Evolutionary conservation across 1,140 invertebrate species (phyloP).

Genomic region (Adoxophyes honmai): DNA sequence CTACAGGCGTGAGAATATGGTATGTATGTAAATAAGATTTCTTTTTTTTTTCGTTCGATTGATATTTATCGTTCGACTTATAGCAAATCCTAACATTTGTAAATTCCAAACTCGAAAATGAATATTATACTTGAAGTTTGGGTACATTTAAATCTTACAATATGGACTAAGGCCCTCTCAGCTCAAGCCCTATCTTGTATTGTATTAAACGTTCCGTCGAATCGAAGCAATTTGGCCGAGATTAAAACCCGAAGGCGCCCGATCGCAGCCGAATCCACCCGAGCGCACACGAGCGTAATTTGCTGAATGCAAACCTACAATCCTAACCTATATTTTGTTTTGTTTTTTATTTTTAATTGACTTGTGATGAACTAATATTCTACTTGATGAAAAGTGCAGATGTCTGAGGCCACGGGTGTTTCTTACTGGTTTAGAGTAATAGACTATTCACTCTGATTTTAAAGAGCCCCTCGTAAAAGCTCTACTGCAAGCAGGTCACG

Average conservation of each 20-base stretch:
- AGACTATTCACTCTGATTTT: too few species aligned
- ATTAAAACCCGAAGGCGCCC: not conserved
- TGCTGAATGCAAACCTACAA: not conserved
- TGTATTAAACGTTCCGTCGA: slow-evolving; percentile 10
- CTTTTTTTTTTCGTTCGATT: too few species aligned
- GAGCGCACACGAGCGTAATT: slow-evolving; percentile 4
- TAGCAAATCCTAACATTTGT: too few species aligned
- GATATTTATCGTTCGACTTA: too few species aligned
- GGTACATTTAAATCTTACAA: slow-evolving; percentile 3
- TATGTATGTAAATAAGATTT: too few species aligned
- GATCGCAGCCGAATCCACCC: not conserved
- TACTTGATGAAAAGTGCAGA: too few species aligned
- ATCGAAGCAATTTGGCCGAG: slow-evolving; percentile 11
- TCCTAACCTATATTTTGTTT: not conserved
- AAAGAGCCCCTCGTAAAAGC: too few species aligned
- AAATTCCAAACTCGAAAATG: not conserved
- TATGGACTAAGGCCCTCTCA: slow-evolving; percentile 1
- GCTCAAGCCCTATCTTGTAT: not conserved
- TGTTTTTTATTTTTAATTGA: not conserved
- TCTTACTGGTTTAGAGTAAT: too few species aligned
- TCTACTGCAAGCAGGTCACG: too few species aligned
- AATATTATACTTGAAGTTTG: not conserved
- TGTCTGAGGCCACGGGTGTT: too few species aligned
- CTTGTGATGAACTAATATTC: not conserved
- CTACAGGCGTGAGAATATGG: too few species aligned